A percentile compares a stretch with the other conserved stretches of the same genome.
Evolutionary conservation across 2,888 invertebrate species (phyloP).

Genomic region (Malthinus flaveolus): DNA sequence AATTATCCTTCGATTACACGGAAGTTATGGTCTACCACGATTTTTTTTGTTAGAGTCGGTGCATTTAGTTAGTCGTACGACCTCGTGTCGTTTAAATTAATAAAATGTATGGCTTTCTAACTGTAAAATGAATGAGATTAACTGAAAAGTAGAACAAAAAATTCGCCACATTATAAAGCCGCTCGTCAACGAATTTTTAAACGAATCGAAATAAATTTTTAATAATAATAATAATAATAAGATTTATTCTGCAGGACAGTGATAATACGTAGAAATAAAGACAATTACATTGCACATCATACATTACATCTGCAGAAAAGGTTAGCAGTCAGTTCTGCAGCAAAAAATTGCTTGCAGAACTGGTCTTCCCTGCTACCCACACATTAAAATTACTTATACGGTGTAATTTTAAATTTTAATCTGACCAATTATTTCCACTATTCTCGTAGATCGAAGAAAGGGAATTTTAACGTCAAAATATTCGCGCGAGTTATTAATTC

Average conservation of each 20-base stretch:
- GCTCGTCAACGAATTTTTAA: background rate
- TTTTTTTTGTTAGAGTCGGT: background rate
- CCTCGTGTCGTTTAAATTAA: conserved; percentile 4
- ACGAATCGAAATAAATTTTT: too few relatives aligned
- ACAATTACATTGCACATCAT: too few relatives aligned
- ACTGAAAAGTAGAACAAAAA: conserved; percentile 4
- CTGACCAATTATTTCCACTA: too few relatives aligned
- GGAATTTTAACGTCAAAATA: conserved; percentile 1
- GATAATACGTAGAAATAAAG: too few relatives aligned
- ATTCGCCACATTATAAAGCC: background rate
- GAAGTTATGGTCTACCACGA: background rate
- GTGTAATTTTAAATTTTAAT: too few relatives aligned
- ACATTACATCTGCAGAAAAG: too few relatives aligned
- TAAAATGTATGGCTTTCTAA: conserved; percentile 1
- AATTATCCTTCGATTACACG: background rate
- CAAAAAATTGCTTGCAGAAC: too few relatives aligned
- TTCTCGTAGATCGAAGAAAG: background rate
- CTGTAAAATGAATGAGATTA: conserved; percentile 8
- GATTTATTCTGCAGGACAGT: too few relatives aligned
- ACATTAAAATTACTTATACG: too few relatives aligned
- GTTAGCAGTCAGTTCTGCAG: too few relatives aligned
- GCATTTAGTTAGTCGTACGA: background rate
- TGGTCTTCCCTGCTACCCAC: too few relatives aligned
- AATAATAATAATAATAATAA: too few relatives aligned
- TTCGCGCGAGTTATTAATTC: background rate